Conservation (phyloP, 2,797 vertebrate species). For the Anguilla obscura region DNA sequence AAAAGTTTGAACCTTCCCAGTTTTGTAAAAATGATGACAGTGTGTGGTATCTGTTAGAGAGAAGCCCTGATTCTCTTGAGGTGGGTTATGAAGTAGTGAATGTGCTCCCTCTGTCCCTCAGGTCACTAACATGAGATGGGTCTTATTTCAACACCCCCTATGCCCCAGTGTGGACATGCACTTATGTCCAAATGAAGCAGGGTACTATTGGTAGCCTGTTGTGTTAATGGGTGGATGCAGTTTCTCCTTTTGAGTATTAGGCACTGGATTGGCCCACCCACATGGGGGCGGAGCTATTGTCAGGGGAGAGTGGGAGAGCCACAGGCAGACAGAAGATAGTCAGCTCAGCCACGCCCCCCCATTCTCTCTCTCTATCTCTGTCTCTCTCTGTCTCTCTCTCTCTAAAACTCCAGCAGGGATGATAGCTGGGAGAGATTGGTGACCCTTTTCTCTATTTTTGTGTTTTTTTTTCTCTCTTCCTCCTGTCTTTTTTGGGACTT, state of each 20-base stretch:
- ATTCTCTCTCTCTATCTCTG: conserved; percentile 5
- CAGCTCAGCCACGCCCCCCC: conserved; percentile 34
- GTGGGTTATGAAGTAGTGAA: not conserved
- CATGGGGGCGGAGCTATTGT: conserved; percentile 53
- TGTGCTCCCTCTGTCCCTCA: not conserved
- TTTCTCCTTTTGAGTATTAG: not conserved
- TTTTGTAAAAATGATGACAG: not conserved
- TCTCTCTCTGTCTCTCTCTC: not conserved
- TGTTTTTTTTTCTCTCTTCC: too few species aligned
- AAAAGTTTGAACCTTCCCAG: not conserved
- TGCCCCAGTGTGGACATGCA: not conserved
- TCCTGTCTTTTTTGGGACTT: not conserved
- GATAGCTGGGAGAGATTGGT: conserved; percentile 37
- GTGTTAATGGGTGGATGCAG: not conserved
- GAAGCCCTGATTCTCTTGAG: not conserved
- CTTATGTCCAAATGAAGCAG: not conserved
- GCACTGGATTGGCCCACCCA: conserved; percentile 54
- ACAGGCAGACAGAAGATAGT: conserved; percentile 49
- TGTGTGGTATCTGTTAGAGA: not conserved
- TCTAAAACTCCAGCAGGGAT: not conserved
- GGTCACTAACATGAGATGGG: not conserved
- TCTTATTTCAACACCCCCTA: not conserved
- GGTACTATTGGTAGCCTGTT: not conserved
- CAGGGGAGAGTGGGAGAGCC: conserved; percentile 30
- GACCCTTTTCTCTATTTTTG: not conserved